Evolutionary conservation across 2,113 vertebrate species (phyloP), one percentile per base, ranked within the genome.

Genomic region (Cercopithecus mona): DNA sequence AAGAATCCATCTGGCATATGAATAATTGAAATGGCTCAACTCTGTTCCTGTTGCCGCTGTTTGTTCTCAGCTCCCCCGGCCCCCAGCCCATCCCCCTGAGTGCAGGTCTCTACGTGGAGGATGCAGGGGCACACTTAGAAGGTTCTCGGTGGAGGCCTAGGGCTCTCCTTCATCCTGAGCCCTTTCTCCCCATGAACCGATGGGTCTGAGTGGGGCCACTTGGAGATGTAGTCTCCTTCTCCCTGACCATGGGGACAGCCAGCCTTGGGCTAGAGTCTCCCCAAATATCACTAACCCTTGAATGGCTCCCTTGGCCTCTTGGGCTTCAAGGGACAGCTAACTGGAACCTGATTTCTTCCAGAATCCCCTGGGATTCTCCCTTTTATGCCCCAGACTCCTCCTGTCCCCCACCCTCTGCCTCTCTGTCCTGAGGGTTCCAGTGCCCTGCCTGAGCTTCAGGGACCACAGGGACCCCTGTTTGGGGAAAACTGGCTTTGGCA

Each of bases 21-120:
- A 99, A 99, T 99, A 99, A 99, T 99, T 99, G 99, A 99, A 99
- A 99, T 98, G 99, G 99, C 99, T 99, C 99, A 99, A 99, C 99
- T 99, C 99, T 99, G 99, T 99, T 99, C 99, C 99, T 99, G 99
- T 99, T 99, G 99, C 99, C 99, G 99, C 99, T 99, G 99, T 99
- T 99, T 99, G 99, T 98, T 99, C 99, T 99, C 97, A 81, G 98
- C 98, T 98, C 98, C 98, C 98, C 97, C 89, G 30, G 97, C 98
- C 98, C 98, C 91, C 98, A 40, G 81, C 98, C 98, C 98, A 81
- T 97, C 98, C 98, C 98, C 98, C 97, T 92, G 98, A 98, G 96
- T 35, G 43, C 10, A 68, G 98, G 98, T 99, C 99, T 99, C 98
- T 96, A 97, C 99, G 99, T 98, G 98, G 98, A 98, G 98, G 98